Percentiles rank a stretch among this genome's conserved stretches.
phyloP scores from a whole-genome alignment of 37 sponge, comb jelly and placozoan genomes.

The Ianthella basta region DNA sequence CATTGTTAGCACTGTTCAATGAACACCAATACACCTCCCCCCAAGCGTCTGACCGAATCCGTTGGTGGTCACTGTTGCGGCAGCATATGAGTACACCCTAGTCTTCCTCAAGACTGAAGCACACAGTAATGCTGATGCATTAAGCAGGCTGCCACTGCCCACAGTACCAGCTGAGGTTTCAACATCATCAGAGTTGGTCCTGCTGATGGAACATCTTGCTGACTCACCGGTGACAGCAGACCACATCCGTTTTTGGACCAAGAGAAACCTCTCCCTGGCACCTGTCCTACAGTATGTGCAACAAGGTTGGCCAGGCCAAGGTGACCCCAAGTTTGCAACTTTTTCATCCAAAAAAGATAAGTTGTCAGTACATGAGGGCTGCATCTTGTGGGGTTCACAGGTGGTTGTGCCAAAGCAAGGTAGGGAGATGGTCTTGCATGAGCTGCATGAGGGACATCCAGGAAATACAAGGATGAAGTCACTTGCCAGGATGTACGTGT shows the following conservation, averaged over 20 bases:
- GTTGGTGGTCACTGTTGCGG: neutral
- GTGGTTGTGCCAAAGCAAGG: neutral
- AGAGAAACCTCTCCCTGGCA: neutral
- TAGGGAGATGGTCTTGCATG: neutral
- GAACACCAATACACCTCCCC: neutral
- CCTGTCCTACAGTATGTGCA: neutral
- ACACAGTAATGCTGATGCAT: conserved; percentile 31
- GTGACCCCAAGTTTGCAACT: neutral
- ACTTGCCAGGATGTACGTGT: conserved; percentile 7
- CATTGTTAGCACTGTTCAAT: neutral
- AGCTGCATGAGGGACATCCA: neutral
- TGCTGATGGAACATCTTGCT: neutral
- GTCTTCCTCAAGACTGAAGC: neutral
- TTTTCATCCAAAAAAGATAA: neutral
- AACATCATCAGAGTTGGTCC: neutral
- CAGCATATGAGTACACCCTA: neutral
- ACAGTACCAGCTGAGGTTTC: neutral
- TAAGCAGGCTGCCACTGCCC: neutral
- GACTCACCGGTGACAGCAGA: conserved; percentile 20
- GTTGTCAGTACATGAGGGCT: neutral
- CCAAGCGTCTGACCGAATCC: conserved; percentile 1
- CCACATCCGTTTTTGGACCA: neutral
- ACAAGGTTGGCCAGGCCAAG: conserved; percentile 15
- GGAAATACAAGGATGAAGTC: conserved; percentile 8
- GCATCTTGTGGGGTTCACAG: neutral